phyloP scores from a whole-genome alignment of 1,140 invertebrate species.

The Drosophila littoralis region DNA sequence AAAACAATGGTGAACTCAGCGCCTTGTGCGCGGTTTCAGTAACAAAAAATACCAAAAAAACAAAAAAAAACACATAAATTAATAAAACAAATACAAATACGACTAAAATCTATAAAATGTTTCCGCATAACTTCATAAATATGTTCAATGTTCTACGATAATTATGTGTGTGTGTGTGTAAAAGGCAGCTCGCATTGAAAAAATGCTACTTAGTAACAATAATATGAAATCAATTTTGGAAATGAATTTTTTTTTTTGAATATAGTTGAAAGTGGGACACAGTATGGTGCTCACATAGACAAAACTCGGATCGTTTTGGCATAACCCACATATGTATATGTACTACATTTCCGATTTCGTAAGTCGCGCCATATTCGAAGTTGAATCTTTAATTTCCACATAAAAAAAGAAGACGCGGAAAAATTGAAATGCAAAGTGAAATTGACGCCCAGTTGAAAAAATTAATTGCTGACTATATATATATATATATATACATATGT shows the following conservation, averaged over 20 bases:
- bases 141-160: constrained; percentile 38
- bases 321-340: constrained; percentile 20
- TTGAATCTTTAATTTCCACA: constrained; percentile 27
- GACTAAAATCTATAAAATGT: constrained; percentile 53
- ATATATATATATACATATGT: constrained; percentile 31
- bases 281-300: background rate
- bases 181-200: constrained; percentile 16
- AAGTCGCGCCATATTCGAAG: constrained; percentile 34
- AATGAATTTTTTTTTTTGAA: constrained; percentile 8
- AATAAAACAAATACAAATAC: constrained; percentile 22
- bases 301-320: constrained; percentile 23
- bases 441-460: constrained; percentile 7
- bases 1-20: constrained; percentile 48
- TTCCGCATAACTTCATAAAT: constrained; percentile 69
- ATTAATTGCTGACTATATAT: constrained; percentile 60
- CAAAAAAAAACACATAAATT: constrained; percentile 4
- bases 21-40: constrained; percentile 66
- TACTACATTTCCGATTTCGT: constrained; percentile 67
- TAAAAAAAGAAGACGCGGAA: background rate
- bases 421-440: constrained; percentile 53
- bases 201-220: background rate
- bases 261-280: background rate
- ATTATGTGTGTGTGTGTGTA: constrained; percentile 8
- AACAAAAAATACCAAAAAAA: constrained; percentile 29
- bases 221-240: constrained; percentile 5